Conservation (phyloP, 2,888 invertebrate species). For the Lasioglossum marginatum region DNA sequence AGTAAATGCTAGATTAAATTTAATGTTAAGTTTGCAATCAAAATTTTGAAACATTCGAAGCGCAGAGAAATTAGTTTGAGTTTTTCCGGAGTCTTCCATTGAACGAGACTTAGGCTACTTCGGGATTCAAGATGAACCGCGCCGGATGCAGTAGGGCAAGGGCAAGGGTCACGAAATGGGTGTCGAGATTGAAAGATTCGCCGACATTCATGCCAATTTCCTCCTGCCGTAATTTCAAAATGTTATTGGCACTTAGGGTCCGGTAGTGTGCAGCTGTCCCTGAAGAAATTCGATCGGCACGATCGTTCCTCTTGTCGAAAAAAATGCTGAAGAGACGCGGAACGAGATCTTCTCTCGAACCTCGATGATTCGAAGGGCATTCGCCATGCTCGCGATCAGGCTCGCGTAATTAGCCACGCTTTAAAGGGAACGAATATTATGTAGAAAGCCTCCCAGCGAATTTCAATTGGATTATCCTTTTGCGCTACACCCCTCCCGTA, state of each 20-base stretch:
- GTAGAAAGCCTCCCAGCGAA: slow-evolving; percentile 42
- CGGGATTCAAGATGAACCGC: slow-evolving; percentile 60
- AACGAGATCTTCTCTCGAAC: slow-evolving; percentile 72
- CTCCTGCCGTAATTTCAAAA: slow-evolving; percentile 80
- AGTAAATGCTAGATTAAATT: too few relatives aligned
- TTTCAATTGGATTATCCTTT: slow-evolving; percentile 60
- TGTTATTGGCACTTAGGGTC: slow-evolving; percentile 82
- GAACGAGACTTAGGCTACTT: slow-evolving; percentile 24
- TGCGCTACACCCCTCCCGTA: neutral
- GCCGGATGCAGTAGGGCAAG: slow-evolving; percentile 59
- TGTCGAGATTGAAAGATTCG: slow-evolving; percentile 82
- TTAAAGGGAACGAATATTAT: slow-evolving; percentile 49
- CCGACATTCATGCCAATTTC: slow-evolving; percentile 82
- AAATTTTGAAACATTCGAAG: neutral
- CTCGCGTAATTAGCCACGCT: slow-evolving; percentile 53
- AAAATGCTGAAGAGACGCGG: slow-evolving; percentile 49
- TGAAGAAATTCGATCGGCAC: slow-evolving; percentile 43
- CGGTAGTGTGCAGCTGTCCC: neutral
- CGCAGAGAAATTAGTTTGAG: neutral
- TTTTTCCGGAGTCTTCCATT: neutral
- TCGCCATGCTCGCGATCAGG: slow-evolving; percentile 27
- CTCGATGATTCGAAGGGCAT: slow-evolving; percentile 71
- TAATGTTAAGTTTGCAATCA: too few relatives aligned
- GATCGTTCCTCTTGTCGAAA: slow-evolving; percentile 18
- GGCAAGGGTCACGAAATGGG: slow-evolving; percentile 62